phyloP scores from a whole-genome alignment of 2,888 invertebrate species.

The Xanthorhoe designata region DNA sequence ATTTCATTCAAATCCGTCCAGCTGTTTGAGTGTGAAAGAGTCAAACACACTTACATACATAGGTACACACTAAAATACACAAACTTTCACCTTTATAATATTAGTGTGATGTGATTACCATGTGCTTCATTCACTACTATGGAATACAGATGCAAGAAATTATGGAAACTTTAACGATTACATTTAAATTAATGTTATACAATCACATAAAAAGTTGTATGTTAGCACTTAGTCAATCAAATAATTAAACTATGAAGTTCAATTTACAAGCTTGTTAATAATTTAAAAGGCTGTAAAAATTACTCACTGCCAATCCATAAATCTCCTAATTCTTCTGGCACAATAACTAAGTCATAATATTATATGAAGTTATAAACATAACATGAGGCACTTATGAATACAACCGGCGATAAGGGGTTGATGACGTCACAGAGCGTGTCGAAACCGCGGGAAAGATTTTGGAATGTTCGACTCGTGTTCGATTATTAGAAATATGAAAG shows the following conservation, averaged over 20 bases:
- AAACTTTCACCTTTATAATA: no score
- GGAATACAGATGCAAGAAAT: not conserved
- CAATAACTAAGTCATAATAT: conserved; percentile 70
- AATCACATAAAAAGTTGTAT: conserved; percentile 16
- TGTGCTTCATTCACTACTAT: not conserved
- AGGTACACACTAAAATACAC: no score
- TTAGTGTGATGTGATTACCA: no score
- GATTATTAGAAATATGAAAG: conserved; percentile 61
- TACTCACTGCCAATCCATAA: conserved; percentile 73
- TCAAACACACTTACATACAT: no score
- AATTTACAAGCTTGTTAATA: conserved; percentile 36
- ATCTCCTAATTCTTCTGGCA: conserved; percentile 69
- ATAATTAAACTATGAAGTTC: conserved; percentile 41
- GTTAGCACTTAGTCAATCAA: conserved; percentile 30
- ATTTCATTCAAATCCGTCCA: no score
- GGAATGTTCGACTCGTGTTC: conserved; percentile 60
- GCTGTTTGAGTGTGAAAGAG: no score
- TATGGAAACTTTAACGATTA: not conserved
- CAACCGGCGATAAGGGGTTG: conserved; percentile 61
- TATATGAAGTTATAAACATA: conserved; percentile 70
- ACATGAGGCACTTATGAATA: conserved; percentile 66
- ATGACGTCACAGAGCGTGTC: conserved; percentile 27
- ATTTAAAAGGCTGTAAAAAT: conserved; percentile 57
- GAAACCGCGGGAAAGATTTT: conserved; percentile 22
- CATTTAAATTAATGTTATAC: conserved; percentile 15